Base-by-base conservation (phyloP, 2,113 vertebrate genomes). In the Amia ocellicauda region DNA sequence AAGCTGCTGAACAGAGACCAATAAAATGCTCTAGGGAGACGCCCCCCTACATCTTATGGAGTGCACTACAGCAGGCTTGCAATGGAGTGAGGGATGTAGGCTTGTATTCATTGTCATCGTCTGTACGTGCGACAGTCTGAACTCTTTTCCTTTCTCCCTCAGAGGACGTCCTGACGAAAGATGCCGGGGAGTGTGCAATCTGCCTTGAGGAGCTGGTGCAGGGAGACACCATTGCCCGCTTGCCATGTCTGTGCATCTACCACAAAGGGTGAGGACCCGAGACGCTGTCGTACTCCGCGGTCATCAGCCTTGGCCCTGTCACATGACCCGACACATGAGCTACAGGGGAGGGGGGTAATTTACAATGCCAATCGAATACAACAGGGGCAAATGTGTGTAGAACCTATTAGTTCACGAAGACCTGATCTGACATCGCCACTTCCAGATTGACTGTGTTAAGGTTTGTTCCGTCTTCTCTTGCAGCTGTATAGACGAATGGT, bases 401-500 rank as follows among this genome's bases (percentile, higher is more conserved):
- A n/a, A n/a, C n/a, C n/a, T n/a, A n/a, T n/a, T n/a, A n/a, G n/a
- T n/a, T n/a, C n/a, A n/a, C n/a, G n/a, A n/a, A n/a, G n/a, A n/a
- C n/a, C n/a, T n/a, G n/a, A n/a, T n/a, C n/a, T n/a, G n/a, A n/a
- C n/a, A n/a, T n/a, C n/a, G n/a, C n/a, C n/a, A n/a, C n/a, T n/a
- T n/a, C n/a, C n/a, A n/a, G n/a, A n/a, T n/a, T n/a, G n/a, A n/a
- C n/a, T n/a, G 2, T 24, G 9, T 54, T 7, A 47, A 43, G 52
- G 28, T 17, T 41, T 66, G 19, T 28, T 69, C 83, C 72, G 63
- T 13, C 69, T 67, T 20, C 62, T 60, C 23, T 79, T 81, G 55
- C 77, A 98, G 95, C 69, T 98, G 95, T 80, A 98, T 98, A 80
- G 94, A 98, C 57, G 91, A 95, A 78, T 98, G 95, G 95, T 98